Evolutionary conservation across 2,113 vertebrate species (phyloP).

Genomic region (Sclerurus mexicanus): DNA sequence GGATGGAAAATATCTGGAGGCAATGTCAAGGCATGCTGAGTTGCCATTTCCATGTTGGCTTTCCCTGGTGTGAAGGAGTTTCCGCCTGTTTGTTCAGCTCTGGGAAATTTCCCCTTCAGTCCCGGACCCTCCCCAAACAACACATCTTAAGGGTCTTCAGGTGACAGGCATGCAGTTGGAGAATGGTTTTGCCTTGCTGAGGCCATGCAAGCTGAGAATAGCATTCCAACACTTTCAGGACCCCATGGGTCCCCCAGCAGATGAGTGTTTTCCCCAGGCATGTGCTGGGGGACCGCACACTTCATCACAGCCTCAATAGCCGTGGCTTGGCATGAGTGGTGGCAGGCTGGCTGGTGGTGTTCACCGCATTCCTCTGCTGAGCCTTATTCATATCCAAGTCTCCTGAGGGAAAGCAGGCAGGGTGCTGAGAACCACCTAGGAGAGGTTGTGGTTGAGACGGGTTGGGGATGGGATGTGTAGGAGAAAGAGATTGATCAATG

Average conservation of each 20-base stretch:
- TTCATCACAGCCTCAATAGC: background rate
- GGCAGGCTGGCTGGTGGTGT: background rate
- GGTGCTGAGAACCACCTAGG: background rate
- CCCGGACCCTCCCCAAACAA: background rate
- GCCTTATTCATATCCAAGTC: conserved; percentile 70
- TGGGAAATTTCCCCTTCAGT: conserved; percentile 52
- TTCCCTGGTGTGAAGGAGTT: conserved; percentile 31
- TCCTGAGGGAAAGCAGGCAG: background rate
- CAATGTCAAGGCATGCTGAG: conserved; percentile 53
- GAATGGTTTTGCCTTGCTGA: background rate
- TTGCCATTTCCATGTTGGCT: conserved; percentile 58
- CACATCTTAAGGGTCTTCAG: background rate
- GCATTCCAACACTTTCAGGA: background rate
- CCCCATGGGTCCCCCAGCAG: fast-evolving
- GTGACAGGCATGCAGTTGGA: background rate
- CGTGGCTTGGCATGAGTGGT: background rate
- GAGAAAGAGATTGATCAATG: background rate
- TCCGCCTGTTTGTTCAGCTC: conserved; percentile 23
- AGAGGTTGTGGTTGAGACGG: background rate
- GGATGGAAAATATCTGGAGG: conserved; percentile 64
- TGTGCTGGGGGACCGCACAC: background rate
- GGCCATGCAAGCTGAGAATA: fast-evolving
- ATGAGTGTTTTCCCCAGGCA: background rate
- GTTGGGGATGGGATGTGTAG: background rate
- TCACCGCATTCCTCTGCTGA: background rate